Evolutionary conservation across 2,113 vertebrate species (phyloP).

Genomic region (Corapipo altera): DNA sequence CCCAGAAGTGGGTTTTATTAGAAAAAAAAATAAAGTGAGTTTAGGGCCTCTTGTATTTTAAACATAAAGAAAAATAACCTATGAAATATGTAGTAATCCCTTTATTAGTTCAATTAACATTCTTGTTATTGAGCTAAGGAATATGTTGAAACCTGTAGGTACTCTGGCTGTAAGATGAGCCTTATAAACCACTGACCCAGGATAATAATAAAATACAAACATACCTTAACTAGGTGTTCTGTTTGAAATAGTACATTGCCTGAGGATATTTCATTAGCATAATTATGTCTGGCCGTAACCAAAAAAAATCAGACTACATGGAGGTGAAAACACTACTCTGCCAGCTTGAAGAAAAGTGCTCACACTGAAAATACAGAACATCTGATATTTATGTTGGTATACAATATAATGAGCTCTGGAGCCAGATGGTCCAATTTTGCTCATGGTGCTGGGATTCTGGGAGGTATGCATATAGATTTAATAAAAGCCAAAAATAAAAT

Average conservation of each 20-base stretch:
- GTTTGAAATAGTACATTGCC: conserved; percentile 28
- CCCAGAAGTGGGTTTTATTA: not conserved
- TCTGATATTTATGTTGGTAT: conserved; percentile 10
- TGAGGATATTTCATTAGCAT: not conserved
- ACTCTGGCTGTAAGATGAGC: not conserved
- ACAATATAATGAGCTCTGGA: not conserved
- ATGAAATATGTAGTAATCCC: not conserved
- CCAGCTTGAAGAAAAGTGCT: not conserved
- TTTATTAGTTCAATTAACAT: conserved; percentile 23
- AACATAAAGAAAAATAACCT: not conserved
- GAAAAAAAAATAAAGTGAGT: not conserved
- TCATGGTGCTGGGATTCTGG: not conserved
- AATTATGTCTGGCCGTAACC: not conserved
- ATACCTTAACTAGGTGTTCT: not conserved
- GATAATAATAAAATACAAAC: conserved; percentile 13
- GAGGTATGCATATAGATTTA: not conserved
- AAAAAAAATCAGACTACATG: not conserved
- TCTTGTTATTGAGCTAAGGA: not conserved
- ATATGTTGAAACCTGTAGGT: conserved; percentile 8
- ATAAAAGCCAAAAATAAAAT: not conserved
- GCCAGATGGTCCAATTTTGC: not conserved
- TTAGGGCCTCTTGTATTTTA: not conserved
- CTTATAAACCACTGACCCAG: not conserved
- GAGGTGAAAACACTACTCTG: not conserved
- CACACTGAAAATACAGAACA: not conserved